phyloP scores from a whole-genome alignment of 2,113 vertebrate genomes.

The Protobothrops mucrosquamatus region DNA sequence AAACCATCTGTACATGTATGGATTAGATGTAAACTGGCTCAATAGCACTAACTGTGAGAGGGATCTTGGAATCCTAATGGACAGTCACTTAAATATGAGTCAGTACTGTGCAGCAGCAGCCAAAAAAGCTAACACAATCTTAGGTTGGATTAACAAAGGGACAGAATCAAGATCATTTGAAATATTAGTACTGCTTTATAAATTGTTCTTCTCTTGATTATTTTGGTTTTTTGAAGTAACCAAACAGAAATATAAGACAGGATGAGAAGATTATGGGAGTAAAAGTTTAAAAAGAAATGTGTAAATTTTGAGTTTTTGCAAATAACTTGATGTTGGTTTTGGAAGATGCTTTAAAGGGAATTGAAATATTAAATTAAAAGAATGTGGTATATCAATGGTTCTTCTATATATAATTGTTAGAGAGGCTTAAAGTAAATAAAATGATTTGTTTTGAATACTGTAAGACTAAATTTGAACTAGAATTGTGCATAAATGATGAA shows the following conservation, averaged over 20 bases:
- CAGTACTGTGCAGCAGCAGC: too few species aligned
- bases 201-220: background rate
- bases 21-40: too few species aligned
- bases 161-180: too few species aligned
- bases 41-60: too few species aligned
- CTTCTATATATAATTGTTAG: background rate
- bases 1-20: too few species aligned
- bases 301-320: background rate
- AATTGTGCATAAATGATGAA: background rate
- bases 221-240: background rate
- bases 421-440: background rate
- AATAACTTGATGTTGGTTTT: background rate
- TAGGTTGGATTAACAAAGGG: too few species aligned
- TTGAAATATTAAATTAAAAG: background rate
- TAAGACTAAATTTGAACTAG: background rate
- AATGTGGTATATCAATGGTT: background rate
- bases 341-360: background rate
- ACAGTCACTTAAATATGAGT: too few species aligned
- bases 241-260: background rate
- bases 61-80: too few species aligned
- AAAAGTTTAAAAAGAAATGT: background rate
- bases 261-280: background rate
- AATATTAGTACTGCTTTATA: too few species aligned
- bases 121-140: too few species aligned
- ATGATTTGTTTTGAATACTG: background rate